Percentiles rank a stretch among this genome's conserved stretches.
These are phyloP conservation scores for Panthera uncia DNA, from an alignment of 2,113 vertebrate species.

Conservation along the genomic window DNA sequence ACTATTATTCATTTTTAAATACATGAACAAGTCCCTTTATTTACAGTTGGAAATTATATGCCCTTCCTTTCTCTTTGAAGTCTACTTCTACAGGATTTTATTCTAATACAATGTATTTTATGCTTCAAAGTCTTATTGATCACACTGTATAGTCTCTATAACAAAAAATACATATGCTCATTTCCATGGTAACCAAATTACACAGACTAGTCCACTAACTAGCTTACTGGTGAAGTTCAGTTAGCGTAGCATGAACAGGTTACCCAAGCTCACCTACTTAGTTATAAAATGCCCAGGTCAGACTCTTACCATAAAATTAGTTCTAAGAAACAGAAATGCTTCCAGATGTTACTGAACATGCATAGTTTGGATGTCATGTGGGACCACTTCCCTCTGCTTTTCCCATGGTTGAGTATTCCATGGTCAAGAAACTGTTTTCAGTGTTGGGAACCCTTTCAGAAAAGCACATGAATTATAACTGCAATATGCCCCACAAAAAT, in stretches of 20 bases:
- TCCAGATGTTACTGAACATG: not conserved
- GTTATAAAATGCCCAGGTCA: not conserved
- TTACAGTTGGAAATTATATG: not conserved
- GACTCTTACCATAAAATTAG: not conserved
- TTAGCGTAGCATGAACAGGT: not conserved
- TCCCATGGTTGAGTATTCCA: not conserved
- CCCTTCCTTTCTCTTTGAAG: not conserved
- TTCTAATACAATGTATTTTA: not conserved
- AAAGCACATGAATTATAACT: not conserved
- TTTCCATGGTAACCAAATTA: not conserved
- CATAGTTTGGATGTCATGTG: not conserved
- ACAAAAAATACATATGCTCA: not conserved
- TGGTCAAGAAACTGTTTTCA: not conserved
- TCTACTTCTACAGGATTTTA: not conserved
- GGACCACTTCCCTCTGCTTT: not conserved
- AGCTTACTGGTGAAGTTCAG: not conserved
- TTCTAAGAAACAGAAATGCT: not conserved
- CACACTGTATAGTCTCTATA: not conserved
- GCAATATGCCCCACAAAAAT: too few relatives aligned
- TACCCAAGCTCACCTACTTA: not conserved
- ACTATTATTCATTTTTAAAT: not conserved
- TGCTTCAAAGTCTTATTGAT: not conserved
- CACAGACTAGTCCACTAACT: not conserved
- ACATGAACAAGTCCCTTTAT: not conserved
- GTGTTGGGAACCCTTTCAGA: not conserved